Evolutionary conservation across 2,888 invertebrate genomes (phyloP).

Genomic region (Nycteola revayana): DNA sequence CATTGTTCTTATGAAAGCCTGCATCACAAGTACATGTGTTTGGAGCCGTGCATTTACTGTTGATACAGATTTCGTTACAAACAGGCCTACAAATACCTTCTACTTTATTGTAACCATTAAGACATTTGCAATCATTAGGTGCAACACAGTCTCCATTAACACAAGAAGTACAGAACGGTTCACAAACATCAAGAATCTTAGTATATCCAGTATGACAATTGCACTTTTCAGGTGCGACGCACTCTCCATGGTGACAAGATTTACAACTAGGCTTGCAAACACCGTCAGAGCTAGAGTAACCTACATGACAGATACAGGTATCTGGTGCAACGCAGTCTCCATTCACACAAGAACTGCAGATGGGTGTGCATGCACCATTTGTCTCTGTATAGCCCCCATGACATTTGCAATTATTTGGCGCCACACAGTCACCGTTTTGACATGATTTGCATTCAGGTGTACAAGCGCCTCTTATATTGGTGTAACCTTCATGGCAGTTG

Average conservation of each 20-base stretch:
- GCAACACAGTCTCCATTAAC: constrained; percentile 32
- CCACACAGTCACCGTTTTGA: constrained; percentile 24
- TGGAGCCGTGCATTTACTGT: constrained; percentile 9
- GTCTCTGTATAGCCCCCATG: constrained; percentile 9
- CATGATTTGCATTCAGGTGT: constrained; percentile 18
- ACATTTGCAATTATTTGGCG: constrained; percentile 26
- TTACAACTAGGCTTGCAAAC: constrained; percentile 31
- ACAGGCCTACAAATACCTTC: constrained; percentile 14
- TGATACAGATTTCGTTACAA: constrained; percentile 6
- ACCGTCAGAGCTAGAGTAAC: constrained; percentile 32
- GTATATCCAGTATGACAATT: constrained; percentile 22
- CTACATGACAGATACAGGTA: constrained; percentile 65
- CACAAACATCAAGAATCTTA: constrained; percentile 14
- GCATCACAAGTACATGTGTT: constrained; percentile 6
- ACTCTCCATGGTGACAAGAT: constrained; percentile 32
- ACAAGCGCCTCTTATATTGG: constrained; percentile 1
- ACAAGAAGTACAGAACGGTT: constrained; percentile 9
- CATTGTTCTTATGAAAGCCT: neutral
- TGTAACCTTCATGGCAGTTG: constrained; percentile 13
- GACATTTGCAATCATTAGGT: constrained; percentile 33
- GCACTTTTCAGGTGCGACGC: constrained; percentile 31
- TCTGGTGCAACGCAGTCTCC: constrained; percentile 57
- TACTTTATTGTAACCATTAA: constrained; percentile 25
- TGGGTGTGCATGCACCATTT: constrained; percentile 31
- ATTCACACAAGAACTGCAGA: constrained; percentile 31